Base-by-base conservation (phyloP, 2,113 vertebrate species). In the Turdus rufiventris region DNA sequence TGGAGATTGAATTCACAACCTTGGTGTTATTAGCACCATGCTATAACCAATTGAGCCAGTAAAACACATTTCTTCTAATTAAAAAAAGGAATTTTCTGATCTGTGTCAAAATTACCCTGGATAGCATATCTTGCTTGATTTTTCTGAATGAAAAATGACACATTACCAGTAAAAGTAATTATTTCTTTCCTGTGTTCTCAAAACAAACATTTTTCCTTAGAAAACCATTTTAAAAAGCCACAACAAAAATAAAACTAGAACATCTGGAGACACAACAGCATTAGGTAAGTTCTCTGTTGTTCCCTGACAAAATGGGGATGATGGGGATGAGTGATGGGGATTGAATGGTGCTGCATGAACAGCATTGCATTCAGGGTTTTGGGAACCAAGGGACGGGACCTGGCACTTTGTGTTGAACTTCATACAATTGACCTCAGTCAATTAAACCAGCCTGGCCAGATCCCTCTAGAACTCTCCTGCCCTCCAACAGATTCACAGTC, bases 371-470 rank as follows among this genome's bases (percentile, higher is more conserved):
- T 66, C 0, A 0, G 31, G 20, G 5, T 72, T 38, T 51, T 62
- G 29, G 10, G 31, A 42, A 5, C 7, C 8, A 57, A 57, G 14
- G n/a, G 38, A 8, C 23, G 34, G n/a, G 10, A 43, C 6, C 5
- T 2, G 0, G 10, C 19, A 38, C 14, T 68, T 12, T 0, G 0
- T 18, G 10, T 14, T 80, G n/a, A 31, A 34, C 1, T 0, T 62
- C 20, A 26, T 15, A 21, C 1, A 31, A 1, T 2, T 29, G 21
- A 4, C 29, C 12, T 58, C 0, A 0, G 7, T 5, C 38, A n/a
- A 53, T 16, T 1, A 4, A 76, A 53, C 5, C 21, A 87, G 4
- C 7, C 38, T 58, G 21, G 18, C 10, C 25, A 73, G 14, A 19
- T 48, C 18, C 14, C 4, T 72, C 38, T 0, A 60, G 47, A 48